Evolutionary conservation across 2,888 invertebrate species (phyloP).

Genomic region (Drosophila mercatorum): DNA sequence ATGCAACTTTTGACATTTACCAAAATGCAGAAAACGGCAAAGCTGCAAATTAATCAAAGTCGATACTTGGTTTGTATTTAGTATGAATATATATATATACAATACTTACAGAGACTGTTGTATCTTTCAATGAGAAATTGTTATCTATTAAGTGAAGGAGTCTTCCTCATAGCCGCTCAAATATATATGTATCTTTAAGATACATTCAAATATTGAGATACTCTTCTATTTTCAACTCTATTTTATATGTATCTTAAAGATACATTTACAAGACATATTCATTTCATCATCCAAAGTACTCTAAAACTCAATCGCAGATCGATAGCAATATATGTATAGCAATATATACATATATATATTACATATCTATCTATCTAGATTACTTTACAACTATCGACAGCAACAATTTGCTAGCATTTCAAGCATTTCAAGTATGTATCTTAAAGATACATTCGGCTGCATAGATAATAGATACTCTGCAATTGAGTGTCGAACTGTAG

Average conservation of each 20-base stretch:
- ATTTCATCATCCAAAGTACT: too few species aligned
- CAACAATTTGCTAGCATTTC: neutral
- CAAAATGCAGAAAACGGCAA: conserved; percentile 7
- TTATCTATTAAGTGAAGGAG: neutral
- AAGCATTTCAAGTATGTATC: conserved; percentile 1
- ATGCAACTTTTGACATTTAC: conserved; percentile 33
- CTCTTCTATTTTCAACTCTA: too few species aligned
- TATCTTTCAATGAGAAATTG: neutral
- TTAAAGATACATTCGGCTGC: neutral
- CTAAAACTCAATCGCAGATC: too few species aligned
- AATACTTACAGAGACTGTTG: neutral
- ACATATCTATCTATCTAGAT: too few species aligned
- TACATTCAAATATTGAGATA: neutral
- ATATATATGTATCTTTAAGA: neutral
- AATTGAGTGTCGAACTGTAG: conserved; percentile 18
- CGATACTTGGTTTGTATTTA: neutral
- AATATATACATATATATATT: too few species aligned
- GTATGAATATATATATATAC: neutral
- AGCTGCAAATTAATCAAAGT: conserved; percentile 4
- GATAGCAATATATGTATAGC: too few species aligned
- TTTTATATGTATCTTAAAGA: too few species aligned
- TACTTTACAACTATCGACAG: neutral
- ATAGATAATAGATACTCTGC: conserved; percentile 15
- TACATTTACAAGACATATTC: too few species aligned
- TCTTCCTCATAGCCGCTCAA: neutral